Evolutionary conservation across 2,113 vertebrate species (phyloP).

Genomic region (Plestiodon gilberti): DNA sequence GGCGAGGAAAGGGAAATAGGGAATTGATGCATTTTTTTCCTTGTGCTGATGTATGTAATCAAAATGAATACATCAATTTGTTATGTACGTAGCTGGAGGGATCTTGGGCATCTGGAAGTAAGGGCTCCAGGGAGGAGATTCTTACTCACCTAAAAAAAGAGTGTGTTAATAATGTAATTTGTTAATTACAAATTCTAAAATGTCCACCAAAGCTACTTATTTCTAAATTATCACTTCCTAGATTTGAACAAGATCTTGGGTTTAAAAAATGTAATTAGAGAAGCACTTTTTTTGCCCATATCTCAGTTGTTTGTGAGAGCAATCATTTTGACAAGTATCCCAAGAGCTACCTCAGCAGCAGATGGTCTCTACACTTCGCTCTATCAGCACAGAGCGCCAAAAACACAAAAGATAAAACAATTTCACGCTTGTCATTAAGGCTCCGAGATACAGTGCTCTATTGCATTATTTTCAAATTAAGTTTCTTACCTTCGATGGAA

Average conservation of each 20-base stretch:
- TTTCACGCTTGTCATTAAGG: conserved; percentile 55
- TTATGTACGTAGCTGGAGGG: conserved; percentile 59
- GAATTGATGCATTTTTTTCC: conserved; percentile 49
- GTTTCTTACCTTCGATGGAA: conserved; percentile 27
- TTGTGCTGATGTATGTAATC: conserved; percentile 58
- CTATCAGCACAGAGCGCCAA: conserved; percentile 39
- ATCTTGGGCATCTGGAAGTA: conserved; percentile 62
- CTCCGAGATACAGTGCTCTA: conserved; percentile 35
- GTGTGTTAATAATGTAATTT: conserved; percentile 65
- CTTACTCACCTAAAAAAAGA: conserved; percentile 68
- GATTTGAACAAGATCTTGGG: conserved; percentile 50
- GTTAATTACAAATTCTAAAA: conserved; percentile 72
- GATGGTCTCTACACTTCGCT: conserved; percentile 51
- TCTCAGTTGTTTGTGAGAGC: conserved; percentile 49
- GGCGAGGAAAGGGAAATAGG: conserved; percentile 12
- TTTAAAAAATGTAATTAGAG: conserved; percentile 56
- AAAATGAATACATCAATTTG: conserved; percentile 64
- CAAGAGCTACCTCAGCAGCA: conserved; percentile 54
- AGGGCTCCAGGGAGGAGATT: conserved; percentile 58
- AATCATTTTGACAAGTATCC: conserved; percentile 64
- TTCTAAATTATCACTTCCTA: conserved; percentile 61
- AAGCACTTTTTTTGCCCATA: conserved; percentile 47
- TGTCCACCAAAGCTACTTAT: conserved; percentile 60
- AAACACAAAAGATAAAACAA: conserved; percentile 57
- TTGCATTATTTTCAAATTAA: conserved; percentile 63